These are phyloP conservation scores for Paelopatides confundens DNA, from an alignment of 53 echinoderm and acorn worm species.

Conservation along the genomic window DNA sequence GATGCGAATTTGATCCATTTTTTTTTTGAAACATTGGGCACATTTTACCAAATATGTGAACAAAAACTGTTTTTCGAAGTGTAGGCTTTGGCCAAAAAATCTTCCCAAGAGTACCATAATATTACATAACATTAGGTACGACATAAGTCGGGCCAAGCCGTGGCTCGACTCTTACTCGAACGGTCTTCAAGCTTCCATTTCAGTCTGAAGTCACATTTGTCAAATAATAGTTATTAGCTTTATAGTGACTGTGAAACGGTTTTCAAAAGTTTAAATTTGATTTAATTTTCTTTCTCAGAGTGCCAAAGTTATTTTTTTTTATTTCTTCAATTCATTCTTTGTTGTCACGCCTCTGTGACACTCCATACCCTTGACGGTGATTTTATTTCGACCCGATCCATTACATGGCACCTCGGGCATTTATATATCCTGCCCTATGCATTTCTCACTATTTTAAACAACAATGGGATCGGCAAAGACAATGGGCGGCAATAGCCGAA, in stretches of 20 bases:
- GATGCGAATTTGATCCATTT: too few relatives aligned
- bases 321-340: neutral
- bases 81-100: too few relatives aligned
- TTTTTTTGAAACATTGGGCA: too few relatives aligned
- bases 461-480: constrained; percentile 15
- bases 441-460: constrained; percentile 25
- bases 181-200: too few relatives aligned
- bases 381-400: neutral
- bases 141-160: too few relatives aligned
- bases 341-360: constrained; percentile 38
- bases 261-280: neutral
- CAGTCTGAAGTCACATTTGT: too few relatives aligned
- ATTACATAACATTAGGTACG: too few relatives aligned
- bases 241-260: neutral
- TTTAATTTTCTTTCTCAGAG: neutral
- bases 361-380: constrained; percentile 45
- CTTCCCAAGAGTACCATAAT: too few relatives aligned
- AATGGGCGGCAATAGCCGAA: constrained; percentile 30
- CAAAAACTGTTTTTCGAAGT: too few relatives aligned
- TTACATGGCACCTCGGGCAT: constrained; percentile 20
- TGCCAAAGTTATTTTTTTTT: neutral
- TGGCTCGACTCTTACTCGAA: too few relatives aligned
- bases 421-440: constrained; percentile 1
- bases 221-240: too few relatives aligned
- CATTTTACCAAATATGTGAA: too few relatives aligned